These are phyloP conservation scores for Chaenodraco wilsoni DNA, from an alignment of 2,797 vertebrate genomes.

Conservation along the genomic window DNA sequence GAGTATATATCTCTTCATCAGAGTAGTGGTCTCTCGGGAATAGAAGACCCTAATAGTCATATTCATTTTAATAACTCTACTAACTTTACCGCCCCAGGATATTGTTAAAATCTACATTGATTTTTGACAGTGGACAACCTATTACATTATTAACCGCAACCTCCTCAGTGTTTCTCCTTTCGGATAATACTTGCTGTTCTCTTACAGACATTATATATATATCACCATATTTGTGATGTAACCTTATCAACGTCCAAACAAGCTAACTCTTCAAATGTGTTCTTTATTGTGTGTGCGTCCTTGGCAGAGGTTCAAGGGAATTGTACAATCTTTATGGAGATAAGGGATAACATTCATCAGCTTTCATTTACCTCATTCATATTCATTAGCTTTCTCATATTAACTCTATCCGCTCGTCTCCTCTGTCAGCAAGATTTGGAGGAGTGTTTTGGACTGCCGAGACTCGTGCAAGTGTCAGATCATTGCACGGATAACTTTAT, in stretches of 20 bases:
- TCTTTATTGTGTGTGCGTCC: conserved; percentile 78
- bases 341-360: conserved; percentile 81
- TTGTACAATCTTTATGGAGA: conserved; percentile 82
- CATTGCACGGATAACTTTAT: conserved; percentile 70
- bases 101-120: conserved; percentile 61
- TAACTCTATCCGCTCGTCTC: conserved; percentile 62
- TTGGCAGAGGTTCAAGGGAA: conserved; percentile 81
- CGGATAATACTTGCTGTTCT: conserved; percentile 32
- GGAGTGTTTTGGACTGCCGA: conserved; percentile 68
- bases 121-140: conserved; percentile 44
- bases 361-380: conserved; percentile 81
- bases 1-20: conserved; percentile 67
- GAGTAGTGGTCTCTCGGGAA: conserved; percentile 49
- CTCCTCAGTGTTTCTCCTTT: conserved; percentile 35
- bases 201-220: conserved; percentile 43
- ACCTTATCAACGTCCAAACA: conserved; percentile 77
- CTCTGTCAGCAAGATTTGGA: conserved; percentile 70
- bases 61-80: conserved; percentile 76
- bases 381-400: conserved; percentile 76
- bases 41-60: conserved; percentile 60
- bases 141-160: conserved; percentile 34
- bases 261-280: conserved; percentile 71
- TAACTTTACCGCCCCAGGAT: conserved; percentile 61
- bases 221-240: conserved; percentile 64
- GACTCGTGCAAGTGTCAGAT: conserved; percentile 58